Conservation (phyloP, 2,113 vertebrate species). For the Gambusia holbrooki region DNA sequence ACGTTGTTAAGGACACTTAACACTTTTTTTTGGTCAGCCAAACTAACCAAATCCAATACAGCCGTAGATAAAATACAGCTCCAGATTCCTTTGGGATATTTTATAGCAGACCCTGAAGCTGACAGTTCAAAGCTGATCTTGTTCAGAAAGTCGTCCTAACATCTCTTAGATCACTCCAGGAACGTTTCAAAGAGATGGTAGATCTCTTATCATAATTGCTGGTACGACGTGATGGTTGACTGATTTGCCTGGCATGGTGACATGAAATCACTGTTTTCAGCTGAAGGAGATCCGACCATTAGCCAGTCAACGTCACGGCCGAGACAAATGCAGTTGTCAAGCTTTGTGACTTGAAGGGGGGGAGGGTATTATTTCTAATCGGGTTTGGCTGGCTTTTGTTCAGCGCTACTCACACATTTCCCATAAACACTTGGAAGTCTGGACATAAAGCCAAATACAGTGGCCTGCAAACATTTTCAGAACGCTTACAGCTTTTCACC, state of each 20-base stretch:
- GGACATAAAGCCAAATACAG: neutral
- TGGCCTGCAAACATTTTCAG: too few species aligned
- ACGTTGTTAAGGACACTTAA: too few species aligned
- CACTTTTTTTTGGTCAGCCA: neutral
- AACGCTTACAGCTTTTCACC: too few species aligned
- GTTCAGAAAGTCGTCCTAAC: neutral
- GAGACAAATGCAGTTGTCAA: neutral
- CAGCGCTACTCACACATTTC: neutral
- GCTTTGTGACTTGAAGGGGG: neutral
- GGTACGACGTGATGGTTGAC: neutral
- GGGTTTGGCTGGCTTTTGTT: neutral
- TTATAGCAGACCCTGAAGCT: neutral
- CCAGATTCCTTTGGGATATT: neutral
- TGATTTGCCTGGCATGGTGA: neutral
- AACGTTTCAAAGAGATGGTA: neutral
- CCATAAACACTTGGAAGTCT: neutral
- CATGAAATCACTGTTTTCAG: neutral
- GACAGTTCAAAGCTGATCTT: neutral
- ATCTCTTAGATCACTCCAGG: neutral
- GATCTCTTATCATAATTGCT: neutral
- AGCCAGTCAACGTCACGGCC: neutral
- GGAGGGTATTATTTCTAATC: neutral
- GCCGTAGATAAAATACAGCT: neutral
- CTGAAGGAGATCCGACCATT: neutral
- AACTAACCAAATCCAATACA: neutral